phyloP scores from a whole-genome alignment of 2,113 vertebrate genomes.

The Chloropsis cyanopogon region DNA sequence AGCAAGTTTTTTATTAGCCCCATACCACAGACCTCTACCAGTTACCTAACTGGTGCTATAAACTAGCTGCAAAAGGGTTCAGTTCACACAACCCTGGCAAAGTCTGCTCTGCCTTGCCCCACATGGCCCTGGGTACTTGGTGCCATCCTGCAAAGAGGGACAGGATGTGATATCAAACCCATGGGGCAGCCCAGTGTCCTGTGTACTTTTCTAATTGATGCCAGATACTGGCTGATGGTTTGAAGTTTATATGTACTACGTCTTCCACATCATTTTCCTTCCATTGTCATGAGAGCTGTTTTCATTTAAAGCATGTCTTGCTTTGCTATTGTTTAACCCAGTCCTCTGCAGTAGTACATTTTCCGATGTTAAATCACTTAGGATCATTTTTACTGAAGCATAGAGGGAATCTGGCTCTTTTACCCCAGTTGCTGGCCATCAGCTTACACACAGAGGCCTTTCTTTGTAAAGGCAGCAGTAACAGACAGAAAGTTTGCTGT shows the following conservation, averaged over 20 bases:
- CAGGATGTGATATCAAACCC: not conserved
- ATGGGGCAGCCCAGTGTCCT: not conserved
- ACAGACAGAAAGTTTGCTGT: not conserved
- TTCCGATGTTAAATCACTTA: slow-evolving; percentile 53
- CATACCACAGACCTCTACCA: not conserved
- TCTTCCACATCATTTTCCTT: slow-evolving; percentile 33
- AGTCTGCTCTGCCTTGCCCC: not conserved
- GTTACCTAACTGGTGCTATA: not conserved
- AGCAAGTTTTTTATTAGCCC: not conserved
- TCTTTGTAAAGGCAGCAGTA: not conserved
- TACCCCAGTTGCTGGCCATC: not conserved
- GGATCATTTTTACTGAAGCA: not conserved
- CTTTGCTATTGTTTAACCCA: slow-evolving; percentile 55
- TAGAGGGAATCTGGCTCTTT: not conserved
- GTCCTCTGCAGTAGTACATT: slow-evolving; percentile 43
- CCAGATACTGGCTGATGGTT: not conserved
- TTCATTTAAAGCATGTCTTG: slow-evolving; percentile 34
- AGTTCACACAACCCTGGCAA: accelerated
- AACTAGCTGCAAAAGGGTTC: not conserved
- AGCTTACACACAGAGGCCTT: not conserved
- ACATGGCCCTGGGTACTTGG: accelerated
- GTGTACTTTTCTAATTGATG: not conserved
- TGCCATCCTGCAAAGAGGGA: not conserved
- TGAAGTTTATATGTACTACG: not conserved
- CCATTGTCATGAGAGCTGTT: slow-evolving; percentile 32